Evolutionary conservation across 2,888 invertebrate species (phyloP), one percentile per base, ranked within the genome.

Genomic region (Nysson spinosus): DNA sequence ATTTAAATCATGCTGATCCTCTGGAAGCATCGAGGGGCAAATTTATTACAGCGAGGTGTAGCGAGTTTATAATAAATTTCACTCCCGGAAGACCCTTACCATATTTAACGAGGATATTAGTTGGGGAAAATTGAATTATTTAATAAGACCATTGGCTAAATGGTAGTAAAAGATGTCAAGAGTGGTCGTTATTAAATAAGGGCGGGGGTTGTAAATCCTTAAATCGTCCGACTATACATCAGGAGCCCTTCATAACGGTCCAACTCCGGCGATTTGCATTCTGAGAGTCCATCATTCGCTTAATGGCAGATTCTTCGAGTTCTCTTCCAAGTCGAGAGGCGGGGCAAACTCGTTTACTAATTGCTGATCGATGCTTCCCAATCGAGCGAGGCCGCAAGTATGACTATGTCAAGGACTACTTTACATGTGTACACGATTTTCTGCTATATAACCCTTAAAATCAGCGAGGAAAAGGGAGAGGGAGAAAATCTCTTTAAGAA

Each of bases 351-450:
- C 74, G 70, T 77, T 66, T 77, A 73, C 62, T 74, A 78, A 80
- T 73, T 78, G 77, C 74, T 73, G 75, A 83, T 83, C 78, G 73
- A 77, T 79, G 70, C 61, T 50, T 30, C 43, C 54, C 54, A 67
- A 70, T 62, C 42, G 57, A 54, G 56, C 66, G 20, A 46, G 66
- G 62, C 30, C 49, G 57, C 58, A 22, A 57, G 20, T 56, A 62
- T 50, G 50, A 17, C 51, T 54, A 42, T 72, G 70, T 77, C 72
- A 75, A 78, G 71, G 67, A 65, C 69, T 62, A 4, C 1, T 32
- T 16, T 14, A 12, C 28, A 28, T 24, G 16, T 40, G 28, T 34
- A 54, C 54, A 34, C 51, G 56, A 63, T 69, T 62, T 32, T 40
- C 28, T 42, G 46, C 60, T 55, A 24, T 34, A 17, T 37, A 49